phyloP scores from a whole-genome alignment of 2,113 vertebrate genomes.

The Caranx melampygus region DNA sequence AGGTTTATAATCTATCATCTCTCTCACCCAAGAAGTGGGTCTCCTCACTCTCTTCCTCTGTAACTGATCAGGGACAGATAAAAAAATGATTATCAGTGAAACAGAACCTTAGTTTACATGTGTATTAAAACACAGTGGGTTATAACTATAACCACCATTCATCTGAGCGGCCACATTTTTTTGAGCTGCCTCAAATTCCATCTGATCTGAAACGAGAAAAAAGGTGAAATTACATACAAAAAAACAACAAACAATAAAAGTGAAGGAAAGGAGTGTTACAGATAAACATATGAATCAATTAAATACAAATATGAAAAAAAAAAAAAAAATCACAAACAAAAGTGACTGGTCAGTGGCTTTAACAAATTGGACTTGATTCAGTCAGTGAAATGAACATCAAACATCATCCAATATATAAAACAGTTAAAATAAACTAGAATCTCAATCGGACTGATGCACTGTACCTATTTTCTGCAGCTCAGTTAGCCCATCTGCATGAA shows the following conservation, averaged over 20 bases:
- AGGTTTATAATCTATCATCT: not conserved
- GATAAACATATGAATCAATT: not conserved
- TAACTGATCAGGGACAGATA: slow-evolving; percentile 33
- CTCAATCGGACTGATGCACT: not conserved
- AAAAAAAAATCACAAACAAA: not conserved
- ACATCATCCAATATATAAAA: not conserved
- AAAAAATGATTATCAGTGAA: not conserved
- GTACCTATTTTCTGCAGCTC: slow-evolving; percentile 75
- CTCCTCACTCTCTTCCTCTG: slow-evolving; percentile 63
- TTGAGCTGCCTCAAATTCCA: slow-evolving; percentile 75
- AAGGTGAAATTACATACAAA: not conserved
- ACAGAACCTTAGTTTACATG: not conserved
- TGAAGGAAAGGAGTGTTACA: not conserved
- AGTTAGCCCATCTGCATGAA: slow-evolving; percentile 53
- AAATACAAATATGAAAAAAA: not conserved
- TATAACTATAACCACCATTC: slow-evolving; percentile 56
- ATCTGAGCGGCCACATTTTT: slow-evolving; percentile 56
- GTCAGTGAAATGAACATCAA: not conserved
- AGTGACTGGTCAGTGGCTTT: not conserved
- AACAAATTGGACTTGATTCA: not conserved
- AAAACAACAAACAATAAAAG: too few relatives aligned
- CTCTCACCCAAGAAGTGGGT: slow-evolving; percentile 66
- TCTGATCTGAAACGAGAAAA: slow-evolving; percentile 68
- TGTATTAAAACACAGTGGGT: not conserved
- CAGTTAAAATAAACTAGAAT: not conserved